phyloP scores from a whole-genome alignment of 2,888 invertebrate species.

The Drosophila tripunctata region DNA sequence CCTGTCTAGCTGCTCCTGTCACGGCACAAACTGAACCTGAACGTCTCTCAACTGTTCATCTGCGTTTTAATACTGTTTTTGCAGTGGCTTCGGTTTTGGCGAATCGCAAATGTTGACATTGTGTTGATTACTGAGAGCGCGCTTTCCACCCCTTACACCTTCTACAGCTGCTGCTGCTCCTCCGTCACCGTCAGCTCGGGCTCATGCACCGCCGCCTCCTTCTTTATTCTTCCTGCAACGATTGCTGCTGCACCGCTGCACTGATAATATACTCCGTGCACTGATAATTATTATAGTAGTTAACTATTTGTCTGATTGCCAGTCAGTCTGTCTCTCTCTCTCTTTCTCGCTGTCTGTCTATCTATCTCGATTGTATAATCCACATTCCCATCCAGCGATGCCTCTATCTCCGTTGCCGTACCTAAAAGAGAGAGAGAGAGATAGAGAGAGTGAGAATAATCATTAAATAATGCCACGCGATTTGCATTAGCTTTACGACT shows the following conservation, averaged over 20 bases:
- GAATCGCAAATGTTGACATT: constrained; percentile 58
- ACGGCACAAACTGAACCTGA: constrained; percentile 12
- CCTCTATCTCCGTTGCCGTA: neutral
- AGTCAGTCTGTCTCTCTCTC: neutral
- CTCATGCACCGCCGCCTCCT: neutral
- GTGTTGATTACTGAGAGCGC: constrained; percentile 36
- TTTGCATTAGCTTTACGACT: constrained; percentile 12
- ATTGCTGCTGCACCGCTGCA: constrained; percentile 47
- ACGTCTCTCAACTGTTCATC: constrained; percentile 52
- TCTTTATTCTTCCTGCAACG: neutral
- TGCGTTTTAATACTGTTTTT: constrained; percentile 58
- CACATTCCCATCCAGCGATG: constrained; percentile 1
- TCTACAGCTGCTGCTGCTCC: constrained; percentile 1
- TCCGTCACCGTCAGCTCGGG: constrained; percentile 6
- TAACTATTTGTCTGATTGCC: constrained; percentile 34
- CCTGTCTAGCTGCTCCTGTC: constrained; percentile 31
- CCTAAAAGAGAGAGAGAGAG: constrained; percentile 45
- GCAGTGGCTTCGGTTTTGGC: constrained; percentile 45
- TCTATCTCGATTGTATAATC: constrained; percentile 49
- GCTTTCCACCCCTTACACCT: constrained; percentile 12
- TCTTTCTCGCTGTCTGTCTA: neutral
- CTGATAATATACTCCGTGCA: constrained; percentile 63
- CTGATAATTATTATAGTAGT: constrained; percentile 62
- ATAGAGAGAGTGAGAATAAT: constrained; percentile 13
- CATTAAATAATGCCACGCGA: constrained; percentile 2